Percentiles rank a stretch among this genome's conserved stretches.
Evolutionary conservation across 2,888 invertebrate genomes (phyloP).

Genomic region (Panopea generosa): DNA sequence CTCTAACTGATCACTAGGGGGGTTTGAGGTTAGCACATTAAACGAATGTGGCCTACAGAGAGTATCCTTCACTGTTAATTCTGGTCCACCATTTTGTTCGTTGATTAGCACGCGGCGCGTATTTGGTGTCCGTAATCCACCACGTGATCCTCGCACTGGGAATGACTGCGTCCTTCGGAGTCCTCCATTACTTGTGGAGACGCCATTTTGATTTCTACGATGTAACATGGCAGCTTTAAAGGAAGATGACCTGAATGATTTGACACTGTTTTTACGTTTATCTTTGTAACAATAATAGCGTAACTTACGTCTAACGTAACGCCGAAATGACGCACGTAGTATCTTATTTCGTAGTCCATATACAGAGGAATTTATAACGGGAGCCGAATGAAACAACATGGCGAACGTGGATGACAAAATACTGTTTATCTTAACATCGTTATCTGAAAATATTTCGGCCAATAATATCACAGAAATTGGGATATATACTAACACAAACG

Average conservation of each 20-base stretch:
- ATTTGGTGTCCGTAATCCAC: background rate
- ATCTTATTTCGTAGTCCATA: constrained; percentile 80
- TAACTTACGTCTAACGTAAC: constrained; percentile 71
- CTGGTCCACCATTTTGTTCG: constrained; percentile 39
- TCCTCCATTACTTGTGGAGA: constrained; percentile 1
- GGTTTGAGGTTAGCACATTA: constrained; percentile 56
- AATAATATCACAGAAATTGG: constrained; percentile 75
- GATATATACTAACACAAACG: constrained; percentile 78
- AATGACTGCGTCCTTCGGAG: constrained; percentile 62
- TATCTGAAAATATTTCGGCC: constrained; percentile 58
- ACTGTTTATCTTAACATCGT: constrained; percentile 55
- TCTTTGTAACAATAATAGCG: constrained; percentile 75
- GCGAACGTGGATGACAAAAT: constrained; percentile 72
- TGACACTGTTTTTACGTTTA: constrained; percentile 73
- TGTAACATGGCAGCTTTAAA: constrained; percentile 48
- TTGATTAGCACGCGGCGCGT: no score
- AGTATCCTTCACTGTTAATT: constrained; percentile 18
- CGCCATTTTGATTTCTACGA: constrained; percentile 39
- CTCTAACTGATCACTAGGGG: background rate
- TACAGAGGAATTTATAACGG: constrained; percentile 77
- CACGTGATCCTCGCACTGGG: constrained; percentile 48
- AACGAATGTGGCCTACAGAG: constrained; percentile 70
- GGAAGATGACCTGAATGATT: constrained; percentile 63
- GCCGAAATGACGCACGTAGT: constrained; percentile 75
- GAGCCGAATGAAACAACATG: constrained; percentile 76